Percentiles rank a stretch among this genome's conserved stretches.
Evolutionary conservation across 2,888 invertebrate species (phyloP).

Genomic region (Napeogenes sylphis): DNA sequence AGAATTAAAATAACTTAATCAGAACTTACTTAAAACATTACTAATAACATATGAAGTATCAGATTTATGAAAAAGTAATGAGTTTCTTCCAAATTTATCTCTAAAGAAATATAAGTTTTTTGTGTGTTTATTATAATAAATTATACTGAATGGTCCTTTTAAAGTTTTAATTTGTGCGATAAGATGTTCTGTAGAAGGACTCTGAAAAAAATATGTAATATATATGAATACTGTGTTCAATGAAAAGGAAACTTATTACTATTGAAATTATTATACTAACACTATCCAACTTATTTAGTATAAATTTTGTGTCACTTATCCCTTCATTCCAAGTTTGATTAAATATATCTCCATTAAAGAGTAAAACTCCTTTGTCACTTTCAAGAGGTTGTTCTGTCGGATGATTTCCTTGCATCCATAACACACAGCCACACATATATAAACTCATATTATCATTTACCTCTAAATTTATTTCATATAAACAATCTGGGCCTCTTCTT

Average conservation of each 20-base stretch:
- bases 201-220: slow-evolving; percentile 34
- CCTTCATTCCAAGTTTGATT: slow-evolving; percentile 55
- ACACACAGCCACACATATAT: slow-evolving; percentile 78
- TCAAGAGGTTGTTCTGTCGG: slow-evolving; percentile 83
- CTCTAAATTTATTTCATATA: slow-evolving; percentile 40
- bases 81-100: slow-evolving; percentile 91
- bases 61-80: slow-evolving; percentile 81
- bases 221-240: slow-evolving; percentile 30
- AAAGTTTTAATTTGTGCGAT: slow-evolving; percentile 75
- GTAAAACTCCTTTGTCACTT: slow-evolving; percentile 79
- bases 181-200: slow-evolving; percentile 43
- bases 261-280: slow-evolving; percentile 32
- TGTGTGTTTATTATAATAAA: slow-evolving; percentile 81
- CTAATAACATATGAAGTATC: slow-evolving; percentile 62
- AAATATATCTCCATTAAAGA: slow-evolving; percentile 95
- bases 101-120: slow-evolving; percentile 86
- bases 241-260: slow-evolving; percentile 22
- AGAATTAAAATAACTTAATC: not conserved
- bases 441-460: slow-evolving; percentile 36
- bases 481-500: slow-evolving; percentile 79
- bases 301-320: slow-evolving; percentile 74
- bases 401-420: slow-evolving; percentile 89
- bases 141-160: slow-evolving; percentile 90
- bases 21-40: slow-evolving; percentile 71
- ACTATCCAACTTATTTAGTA: slow-evolving; percentile 58